These are phyloP conservation scores for Oncorhynchus keta DNA, from an alignment of 2,113 vertebrate genomes.

Conservation along the genomic window DNA sequence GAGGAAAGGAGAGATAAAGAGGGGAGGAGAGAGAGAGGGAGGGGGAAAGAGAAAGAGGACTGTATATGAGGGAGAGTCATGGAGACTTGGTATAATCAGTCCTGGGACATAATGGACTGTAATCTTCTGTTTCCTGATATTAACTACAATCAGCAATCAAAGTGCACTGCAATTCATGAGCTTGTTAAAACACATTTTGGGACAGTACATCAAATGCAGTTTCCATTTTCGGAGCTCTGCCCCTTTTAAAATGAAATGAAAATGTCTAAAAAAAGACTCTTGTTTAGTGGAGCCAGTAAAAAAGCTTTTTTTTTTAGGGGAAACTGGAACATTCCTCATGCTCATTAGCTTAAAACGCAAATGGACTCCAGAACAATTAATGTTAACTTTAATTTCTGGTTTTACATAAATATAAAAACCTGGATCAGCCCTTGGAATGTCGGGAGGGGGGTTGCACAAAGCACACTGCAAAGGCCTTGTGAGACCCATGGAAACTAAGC, in stretches of 20 bases:
- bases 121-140: constrained; percentile 73
- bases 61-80: neutral
- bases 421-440: constrained; percentile 37
- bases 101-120: constrained; percentile 48
- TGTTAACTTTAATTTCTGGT: constrained; percentile 51
- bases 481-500: constrained; percentile 51
- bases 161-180: constrained; percentile 37
- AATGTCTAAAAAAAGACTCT: constrained; percentile 11
- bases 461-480: constrained; percentile 11
- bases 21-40: neutral
- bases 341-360: constrained; percentile 54
- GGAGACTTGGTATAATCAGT: constrained; percentile 50
- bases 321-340: constrained; percentile 26
- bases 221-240: constrained; percentile 20
- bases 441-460: neutral
- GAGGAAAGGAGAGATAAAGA: neutral
- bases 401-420: constrained; percentile 48
- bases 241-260: constrained; percentile 32
- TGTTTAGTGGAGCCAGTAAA: constrained; percentile 19
- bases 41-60: neutral
- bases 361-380: constrained; percentile 47
- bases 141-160: constrained; percentile 67
- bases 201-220: constrained; percentile 25
- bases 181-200: constrained; percentile 56
- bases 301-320: neutral